phyloP scores from a whole-genome alignment of 92 coral and sea anemone genomes.

The Parazoanthus swiftii region DNA sequence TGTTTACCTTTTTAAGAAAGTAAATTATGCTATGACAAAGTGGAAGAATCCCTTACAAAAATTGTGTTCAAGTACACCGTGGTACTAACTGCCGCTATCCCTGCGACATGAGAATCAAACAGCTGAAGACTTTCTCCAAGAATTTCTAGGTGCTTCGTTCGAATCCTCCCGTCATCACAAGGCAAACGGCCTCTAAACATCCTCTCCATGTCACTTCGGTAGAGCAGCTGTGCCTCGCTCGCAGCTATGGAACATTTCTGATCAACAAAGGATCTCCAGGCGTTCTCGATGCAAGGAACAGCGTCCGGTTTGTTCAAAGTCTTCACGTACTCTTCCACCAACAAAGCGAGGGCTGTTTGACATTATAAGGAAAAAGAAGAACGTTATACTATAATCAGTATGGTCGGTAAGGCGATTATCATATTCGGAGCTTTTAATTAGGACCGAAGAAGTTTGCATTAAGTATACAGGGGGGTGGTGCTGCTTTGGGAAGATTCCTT shows the following conservation, averaged over 20 bases:
- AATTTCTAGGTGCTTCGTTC: conserved; percentile 13
- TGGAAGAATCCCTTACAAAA: conserved; percentile 1
- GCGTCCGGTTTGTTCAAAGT: conserved; percentile 35
- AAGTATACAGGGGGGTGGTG: no score
- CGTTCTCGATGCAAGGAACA: conserved; percentile 34
- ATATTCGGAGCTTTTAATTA: no score
- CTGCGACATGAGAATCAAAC: conserved; percentile 30
- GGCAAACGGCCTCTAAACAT: neutral
- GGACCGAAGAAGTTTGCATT: no score
- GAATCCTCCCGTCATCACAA: conserved; percentile 16
- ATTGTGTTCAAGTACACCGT: neutral
- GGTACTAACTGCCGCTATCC: conserved; percentile 15
- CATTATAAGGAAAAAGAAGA: neutral
- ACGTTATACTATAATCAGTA: no score
- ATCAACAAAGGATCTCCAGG: conserved; percentile 35
- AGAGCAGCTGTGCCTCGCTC: conserved; percentile 16
- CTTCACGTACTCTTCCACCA: conserved; percentile 36
- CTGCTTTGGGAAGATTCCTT: no score
- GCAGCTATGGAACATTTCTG: conserved; percentile 32
- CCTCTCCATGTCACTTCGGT: conserved; percentile 28
- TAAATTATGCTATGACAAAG: neutral
- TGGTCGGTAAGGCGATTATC: no score
- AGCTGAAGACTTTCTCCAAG: conserved; percentile 24
- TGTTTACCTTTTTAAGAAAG: no score
- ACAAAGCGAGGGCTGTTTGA: conserved; percentile 31